Evolutionary conservation across 2,113 vertebrate species (phyloP).

Genomic region (Falcunculus frontatus): DNA sequence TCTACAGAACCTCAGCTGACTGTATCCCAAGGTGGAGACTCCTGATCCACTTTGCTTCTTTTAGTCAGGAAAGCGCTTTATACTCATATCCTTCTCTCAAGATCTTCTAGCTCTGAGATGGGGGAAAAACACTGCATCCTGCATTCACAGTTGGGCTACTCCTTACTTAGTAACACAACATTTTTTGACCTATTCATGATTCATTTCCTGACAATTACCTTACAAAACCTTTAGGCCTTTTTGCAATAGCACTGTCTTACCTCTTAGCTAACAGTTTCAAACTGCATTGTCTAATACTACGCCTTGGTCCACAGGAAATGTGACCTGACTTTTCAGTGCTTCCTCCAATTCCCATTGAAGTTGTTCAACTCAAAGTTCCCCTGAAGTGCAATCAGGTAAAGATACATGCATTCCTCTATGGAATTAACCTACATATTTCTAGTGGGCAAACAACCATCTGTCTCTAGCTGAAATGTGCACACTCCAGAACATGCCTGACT

Average conservation of each 20-base stretch:
- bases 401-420: neutral
- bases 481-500: neutral
- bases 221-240: neutral
- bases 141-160: neutral
- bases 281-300: neutral
- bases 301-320: neutral
- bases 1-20: neutral
- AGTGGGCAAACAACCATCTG: slow-evolving; percentile 39
- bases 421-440: slow-evolving; percentile 56
- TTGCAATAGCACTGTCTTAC: neutral
- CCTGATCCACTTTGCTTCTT: neutral
- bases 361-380: neutral
- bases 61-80: neutral
- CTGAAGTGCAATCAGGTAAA: neutral
- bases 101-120: neutral
- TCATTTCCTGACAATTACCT: neutral
- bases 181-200: neutral
- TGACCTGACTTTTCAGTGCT: neutral
- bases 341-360: neutral
- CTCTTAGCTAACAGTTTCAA: neutral
- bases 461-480: neutral
- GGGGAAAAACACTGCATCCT: neutral
- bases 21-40: neutral
- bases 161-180: neutral
- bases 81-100: neutral